phyloP scores from a whole-genome alignment of 2,113 vertebrate species.

The Pterophyllum scalare region DNA sequence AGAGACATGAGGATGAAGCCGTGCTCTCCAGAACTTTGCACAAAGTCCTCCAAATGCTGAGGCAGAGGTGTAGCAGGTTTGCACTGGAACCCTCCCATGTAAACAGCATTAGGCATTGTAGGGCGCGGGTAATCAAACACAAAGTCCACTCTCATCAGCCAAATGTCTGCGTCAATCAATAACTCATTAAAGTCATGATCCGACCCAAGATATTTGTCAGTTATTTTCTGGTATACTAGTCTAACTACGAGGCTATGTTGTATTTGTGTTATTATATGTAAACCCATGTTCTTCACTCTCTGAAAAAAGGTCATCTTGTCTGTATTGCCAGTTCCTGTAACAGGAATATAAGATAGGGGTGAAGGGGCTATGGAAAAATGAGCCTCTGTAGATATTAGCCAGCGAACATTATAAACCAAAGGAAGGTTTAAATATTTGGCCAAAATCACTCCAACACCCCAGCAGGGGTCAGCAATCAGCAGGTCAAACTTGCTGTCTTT shows the following conservation, averaged over 20 bases:
- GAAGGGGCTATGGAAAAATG: slow-evolving; percentile 40
- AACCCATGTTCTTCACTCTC: not conserved
- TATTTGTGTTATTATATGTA: not conserved
- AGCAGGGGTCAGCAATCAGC: slow-evolving; percentile 71
- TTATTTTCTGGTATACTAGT: not conserved
- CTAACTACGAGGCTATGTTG: not conserved
- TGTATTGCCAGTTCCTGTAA: not conserved
- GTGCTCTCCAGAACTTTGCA: no score
- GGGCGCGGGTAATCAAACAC: no score
- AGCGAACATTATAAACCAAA: slow-evolving; percentile 76
- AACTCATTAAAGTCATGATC: not conserved
- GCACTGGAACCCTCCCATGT: no score
- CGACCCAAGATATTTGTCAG: not conserved
- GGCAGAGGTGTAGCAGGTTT: no score
- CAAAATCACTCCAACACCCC: slow-evolving; percentile 62
- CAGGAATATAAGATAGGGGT: not conserved
- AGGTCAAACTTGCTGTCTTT: slow-evolving; percentile 64
- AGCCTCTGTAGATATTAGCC: slow-evolving; percentile 57
- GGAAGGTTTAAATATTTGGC: slow-evolving; percentile 77
- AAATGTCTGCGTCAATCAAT: not conserved
- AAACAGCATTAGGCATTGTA: no score
- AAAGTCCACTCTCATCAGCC: not conserved
- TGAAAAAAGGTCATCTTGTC: not conserved
- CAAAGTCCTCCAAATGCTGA: no score
- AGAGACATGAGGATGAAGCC: slow-evolving; percentile 44